These are phyloP conservation scores for Melanchra persicariae DNA, from an alignment of 2,888 invertebrate species.

Conservation along the genomic window DNA sequence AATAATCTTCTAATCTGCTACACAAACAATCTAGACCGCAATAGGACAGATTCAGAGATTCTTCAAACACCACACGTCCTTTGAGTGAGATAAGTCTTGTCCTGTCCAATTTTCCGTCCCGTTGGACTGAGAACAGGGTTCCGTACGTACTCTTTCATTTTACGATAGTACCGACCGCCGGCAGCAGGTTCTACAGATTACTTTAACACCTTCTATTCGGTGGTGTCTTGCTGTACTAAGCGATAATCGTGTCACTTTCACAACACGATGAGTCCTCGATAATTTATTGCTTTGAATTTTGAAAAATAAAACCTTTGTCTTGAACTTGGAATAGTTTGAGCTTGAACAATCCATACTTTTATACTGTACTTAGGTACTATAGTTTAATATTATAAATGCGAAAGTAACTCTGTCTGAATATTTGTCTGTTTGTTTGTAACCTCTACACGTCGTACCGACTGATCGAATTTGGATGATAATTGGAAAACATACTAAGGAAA, in stretches of 20 bases:
- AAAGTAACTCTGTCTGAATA: no score
- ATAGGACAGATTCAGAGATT: conserved; percentile 28
- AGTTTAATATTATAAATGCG: no score
- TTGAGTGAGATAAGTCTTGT: conserved; percentile 64
- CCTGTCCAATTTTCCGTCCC: conserved; percentile 71
- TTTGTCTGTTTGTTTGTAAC: no score
- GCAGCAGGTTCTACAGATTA: conserved; percentile 33
- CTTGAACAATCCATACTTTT: no score
- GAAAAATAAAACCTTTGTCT: no score
- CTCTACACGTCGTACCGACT: no score
- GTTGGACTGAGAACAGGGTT: conserved; percentile 66
- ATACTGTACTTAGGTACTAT: no score
- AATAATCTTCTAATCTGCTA: conserved; percentile 16
- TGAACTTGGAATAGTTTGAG: neutral
- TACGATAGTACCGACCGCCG: conserved; percentile 37
- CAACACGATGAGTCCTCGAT: neutral
- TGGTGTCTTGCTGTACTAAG: neutral
- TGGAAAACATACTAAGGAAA: no score
- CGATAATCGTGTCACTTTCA: conserved; percentile 13
- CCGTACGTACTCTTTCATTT: conserved; percentile 58
- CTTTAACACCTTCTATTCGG: conserved; percentile 19
- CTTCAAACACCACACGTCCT: conserved; percentile 49
- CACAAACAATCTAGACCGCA: conserved; percentile 14
- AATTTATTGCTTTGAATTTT: neutral
- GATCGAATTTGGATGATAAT: no score